phyloP scores from a whole-genome alignment of 2,888 invertebrate species.

The Pterobdella sp. region DNA sequence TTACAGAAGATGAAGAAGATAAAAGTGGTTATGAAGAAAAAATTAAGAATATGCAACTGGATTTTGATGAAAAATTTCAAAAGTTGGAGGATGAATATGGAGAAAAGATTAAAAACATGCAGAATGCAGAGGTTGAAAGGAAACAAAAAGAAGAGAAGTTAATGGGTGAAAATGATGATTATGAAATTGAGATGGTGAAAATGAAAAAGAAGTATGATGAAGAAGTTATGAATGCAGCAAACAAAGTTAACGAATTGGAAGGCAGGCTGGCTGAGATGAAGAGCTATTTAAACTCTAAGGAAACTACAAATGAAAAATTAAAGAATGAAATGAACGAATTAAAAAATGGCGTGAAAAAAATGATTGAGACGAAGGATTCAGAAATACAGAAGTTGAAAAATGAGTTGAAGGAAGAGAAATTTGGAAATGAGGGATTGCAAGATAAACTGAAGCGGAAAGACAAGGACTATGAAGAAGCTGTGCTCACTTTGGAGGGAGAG shows the following conservation, averaged over 20 bases:
- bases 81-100: conserved; percentile 1
- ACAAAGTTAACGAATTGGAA: conserved; percentile 18
- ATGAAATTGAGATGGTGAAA: background rate
- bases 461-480: background rate
- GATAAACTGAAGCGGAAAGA: background rate
- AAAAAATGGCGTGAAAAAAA: background rate
- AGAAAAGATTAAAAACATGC: background rate
- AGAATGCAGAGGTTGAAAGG: background rate
- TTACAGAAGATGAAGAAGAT: background rate
- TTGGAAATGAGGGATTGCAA: background rate
- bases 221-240: conserved; percentile 9
- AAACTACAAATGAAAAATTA: background rate
- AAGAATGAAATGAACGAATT: background rate
- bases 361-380: background rate
- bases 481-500: background rate
- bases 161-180: background rate
- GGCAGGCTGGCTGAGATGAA: background rate
- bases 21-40: background rate
- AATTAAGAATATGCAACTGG: background rate
- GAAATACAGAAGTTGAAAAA: background rate
- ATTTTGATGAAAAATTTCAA: background rate
- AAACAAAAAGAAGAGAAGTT: background rate
- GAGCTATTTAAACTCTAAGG: conserved; percentile 2
- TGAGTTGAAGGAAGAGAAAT: background rate
- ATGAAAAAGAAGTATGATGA: conserved; percentile 10